phyloP scores from a whole-genome alignment of 2,113 vertebrate species.

The Hylia prasina region DNA sequence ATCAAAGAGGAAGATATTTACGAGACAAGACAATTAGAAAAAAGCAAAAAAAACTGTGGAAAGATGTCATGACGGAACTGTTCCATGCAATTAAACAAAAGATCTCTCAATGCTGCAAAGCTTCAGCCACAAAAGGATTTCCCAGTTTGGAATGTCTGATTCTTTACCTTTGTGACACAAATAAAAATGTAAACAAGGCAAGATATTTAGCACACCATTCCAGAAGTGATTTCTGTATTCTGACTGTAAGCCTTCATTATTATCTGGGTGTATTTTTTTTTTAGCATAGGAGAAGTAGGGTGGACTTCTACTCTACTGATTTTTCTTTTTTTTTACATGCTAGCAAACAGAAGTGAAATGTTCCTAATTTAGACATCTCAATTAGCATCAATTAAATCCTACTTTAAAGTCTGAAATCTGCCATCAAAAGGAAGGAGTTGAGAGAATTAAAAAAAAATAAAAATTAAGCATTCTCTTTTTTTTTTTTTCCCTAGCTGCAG shows the following conservation, averaged over 20 bases:
- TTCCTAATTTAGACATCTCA: background rate
- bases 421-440: background rate
- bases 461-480: background rate
- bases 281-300: background rate
- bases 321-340: background rate
- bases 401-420: background rate
- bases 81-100: background rate
- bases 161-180: background rate
- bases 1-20: background rate
- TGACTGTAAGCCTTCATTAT: background rate
- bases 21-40: background rate
- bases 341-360: background rate
- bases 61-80: background rate
- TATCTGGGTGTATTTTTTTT: background rate
- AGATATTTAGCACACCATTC: background rate
- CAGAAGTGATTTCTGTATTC: background rate
- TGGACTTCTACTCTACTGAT: background rate
- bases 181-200: background rate
- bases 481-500: background rate
- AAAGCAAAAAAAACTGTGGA: background rate
- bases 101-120: background rate
- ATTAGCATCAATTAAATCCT: background rate
- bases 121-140: background rate
- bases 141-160: background rate
- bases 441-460: background rate